Percentiles rank a stretch among this genome's conserved stretches.
Conservation (phyloP, 2,113 vertebrate species). For the Caranx ignobilis region DNA sequence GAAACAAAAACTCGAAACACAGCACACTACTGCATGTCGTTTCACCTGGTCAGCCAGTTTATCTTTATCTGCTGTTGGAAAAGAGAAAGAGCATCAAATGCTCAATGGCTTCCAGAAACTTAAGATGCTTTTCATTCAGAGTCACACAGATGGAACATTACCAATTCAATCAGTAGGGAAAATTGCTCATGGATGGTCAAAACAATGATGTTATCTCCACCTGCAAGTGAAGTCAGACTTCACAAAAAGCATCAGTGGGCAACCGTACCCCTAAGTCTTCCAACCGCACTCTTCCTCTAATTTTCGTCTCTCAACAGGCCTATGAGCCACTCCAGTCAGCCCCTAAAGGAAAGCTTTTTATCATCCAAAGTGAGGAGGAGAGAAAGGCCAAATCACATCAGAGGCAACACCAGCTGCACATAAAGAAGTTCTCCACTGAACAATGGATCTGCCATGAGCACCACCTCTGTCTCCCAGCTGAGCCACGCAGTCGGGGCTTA, state of each 20-base stretch:
- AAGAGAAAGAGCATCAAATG: not conserved
- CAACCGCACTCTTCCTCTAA: slow-evolving; percentile 34
- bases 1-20: not conserved
- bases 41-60: not conserved
- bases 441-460: slow-evolving; percentile 71
- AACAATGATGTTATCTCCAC: slow-evolving; percentile 13
- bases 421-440: slow-evolving; percentile 79
- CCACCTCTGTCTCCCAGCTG: slow-evolving; percentile 81
- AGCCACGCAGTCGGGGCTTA: slow-evolving; percentile 74
- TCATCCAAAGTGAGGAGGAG: slow-evolving; percentile 76
- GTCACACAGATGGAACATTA: not conserved
- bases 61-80: not conserved
- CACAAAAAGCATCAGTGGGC: not conserved
- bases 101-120: not conserved
- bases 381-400: slow-evolving; percentile 83
- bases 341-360: slow-evolving; percentile 68
- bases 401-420: slow-evolving; percentile 77
- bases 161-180: not conserved
- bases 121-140: not conserved
- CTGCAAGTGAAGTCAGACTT: slow-evolving; percentile 33
- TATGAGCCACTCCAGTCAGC: slow-evolving; percentile 46
- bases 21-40: not conserved
- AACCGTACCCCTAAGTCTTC: slow-evolving; percentile 9
- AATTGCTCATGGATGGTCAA: not conserved
- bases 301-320: slow-evolving; percentile 59